Base-by-base conservation (phyloP, 1,140 invertebrate species). In the Drosophila suzukii region DNA sequence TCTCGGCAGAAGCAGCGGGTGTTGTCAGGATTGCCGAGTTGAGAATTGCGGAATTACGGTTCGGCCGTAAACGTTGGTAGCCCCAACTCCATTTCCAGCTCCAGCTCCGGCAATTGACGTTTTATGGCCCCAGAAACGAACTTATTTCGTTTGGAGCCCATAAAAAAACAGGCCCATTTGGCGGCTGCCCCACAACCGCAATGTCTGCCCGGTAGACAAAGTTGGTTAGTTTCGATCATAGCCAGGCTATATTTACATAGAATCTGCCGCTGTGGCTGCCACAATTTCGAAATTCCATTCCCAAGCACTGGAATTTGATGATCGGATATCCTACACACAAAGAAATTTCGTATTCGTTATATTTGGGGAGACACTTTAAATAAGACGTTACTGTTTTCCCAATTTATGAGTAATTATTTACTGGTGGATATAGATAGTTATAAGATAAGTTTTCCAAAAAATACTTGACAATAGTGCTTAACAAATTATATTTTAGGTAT, bases 181-280 rank as follows among this genome's bases (percentile, higher is more conserved):
- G 32, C 36, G 34, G 32, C 36, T 49, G 30, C 11, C 17, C 53
- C 41, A 68, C 49, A 47, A 77, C 59, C 41, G 46, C 66, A 47
- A 13, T 24, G 24, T 24, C 20, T 43, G 39, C 20, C 15, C 36
- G 17, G 34, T 20, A 53, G 46, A 53, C 44, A 47, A 56, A 61
- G 39, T 76, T 74, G 39, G 44, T 39, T 59, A 44, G 39, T 55
- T 74, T 74, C 38, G 47, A 67, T 76, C 57, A 75, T 78, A 75
- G 41, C 58, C 58, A 36, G 54, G 56, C 53, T 56, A 71, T 81
- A 85, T 82, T 88, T 85, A 85, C 82, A 88, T 85, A 72, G 78
- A 76, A 75, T 76, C 71, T 58, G 43, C 55, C 24, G 53, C 20
- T 32, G 61, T 38, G 38, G 44, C 49, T 66, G 49, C 60, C 56